These are phyloP conservation scores for Melanotaenia trifasciata DNA, from an alignment of 2,797 vertebrate species.

Conservation along the genomic window DNA sequence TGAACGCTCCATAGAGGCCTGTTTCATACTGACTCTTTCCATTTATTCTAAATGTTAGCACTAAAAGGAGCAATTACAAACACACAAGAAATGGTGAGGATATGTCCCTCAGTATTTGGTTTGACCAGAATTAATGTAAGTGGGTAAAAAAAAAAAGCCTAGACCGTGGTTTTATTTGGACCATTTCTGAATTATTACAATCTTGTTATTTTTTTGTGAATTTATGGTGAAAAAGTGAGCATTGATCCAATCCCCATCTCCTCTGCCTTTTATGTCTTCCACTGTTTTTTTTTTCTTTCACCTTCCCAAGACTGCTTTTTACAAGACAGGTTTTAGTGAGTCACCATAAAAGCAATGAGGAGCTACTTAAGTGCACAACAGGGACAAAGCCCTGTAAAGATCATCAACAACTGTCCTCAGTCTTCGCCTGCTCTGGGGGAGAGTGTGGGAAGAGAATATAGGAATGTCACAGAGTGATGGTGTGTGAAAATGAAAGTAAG, in stretches of 20 bases:
- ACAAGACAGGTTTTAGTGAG: conserved; percentile 83
- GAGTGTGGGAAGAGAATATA: conserved; percentile 33
- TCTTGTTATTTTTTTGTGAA: not conserved
- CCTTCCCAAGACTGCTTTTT: conserved; percentile 69
- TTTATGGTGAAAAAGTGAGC: conserved; percentile 70
- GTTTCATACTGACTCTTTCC: conserved; percentile 60
- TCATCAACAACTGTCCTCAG: conserved; percentile 67
- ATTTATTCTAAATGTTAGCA: conserved; percentile 68
- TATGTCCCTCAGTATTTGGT: conserved; percentile 14
- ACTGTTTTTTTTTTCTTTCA: conserved; percentile 46
- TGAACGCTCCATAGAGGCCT: conserved; percentile 38
- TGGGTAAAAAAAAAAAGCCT: not conserved
- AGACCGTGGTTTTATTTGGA: conserved; percentile 2
- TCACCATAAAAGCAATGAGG: conserved; percentile 81
- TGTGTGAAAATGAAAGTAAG: conserved; percentile 69
- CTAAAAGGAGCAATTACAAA: conserved; percentile 30
- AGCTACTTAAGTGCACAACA: conserved; percentile 79
- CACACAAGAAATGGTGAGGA: conserved; percentile 29
- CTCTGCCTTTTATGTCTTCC: conserved; percentile 69
- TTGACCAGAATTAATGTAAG: conserved; percentile 1
- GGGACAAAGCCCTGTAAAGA: conserved; percentile 76
- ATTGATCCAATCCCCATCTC: conserved; percentile 62
- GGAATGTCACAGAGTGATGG: conserved; percentile 38
- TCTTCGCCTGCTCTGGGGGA: conserved; percentile 48
- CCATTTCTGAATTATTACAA: not conserved